phyloP scores from a whole-genome alignment of 2,888 invertebrate species.

The Aleiodes alternator region DNA sequence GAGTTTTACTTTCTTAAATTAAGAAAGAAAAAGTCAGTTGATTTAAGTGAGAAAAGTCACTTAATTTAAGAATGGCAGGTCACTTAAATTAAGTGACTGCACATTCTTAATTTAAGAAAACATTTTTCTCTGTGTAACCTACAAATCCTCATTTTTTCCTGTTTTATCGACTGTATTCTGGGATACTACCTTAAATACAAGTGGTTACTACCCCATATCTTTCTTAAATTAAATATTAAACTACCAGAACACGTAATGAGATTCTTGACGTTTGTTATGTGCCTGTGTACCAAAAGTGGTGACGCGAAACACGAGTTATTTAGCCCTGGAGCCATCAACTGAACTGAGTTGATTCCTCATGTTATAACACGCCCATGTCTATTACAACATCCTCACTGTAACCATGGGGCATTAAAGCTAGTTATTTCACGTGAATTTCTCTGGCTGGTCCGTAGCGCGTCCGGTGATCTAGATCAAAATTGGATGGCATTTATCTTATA shows the following conservation, averaged over 20 bases:
- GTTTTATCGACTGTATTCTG: too few species aligned
- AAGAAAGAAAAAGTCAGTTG: too few species aligned
- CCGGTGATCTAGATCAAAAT: background rate
- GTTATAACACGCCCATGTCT: conserved; percentile 27
- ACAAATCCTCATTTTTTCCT: too few species aligned
- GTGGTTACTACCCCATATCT: conserved; percentile 30
- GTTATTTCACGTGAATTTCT: conserved; percentile 21
- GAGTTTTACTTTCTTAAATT: too few species aligned
- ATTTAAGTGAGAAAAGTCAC: too few species aligned
- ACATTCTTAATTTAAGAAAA: too few species aligned
- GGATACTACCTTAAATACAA: conserved; percentile 1
- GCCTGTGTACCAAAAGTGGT: conserved; percentile 16
- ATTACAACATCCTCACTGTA: conserved; percentile 15
- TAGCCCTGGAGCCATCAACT: conserved; percentile 1
- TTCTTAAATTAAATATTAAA: conserved; percentile 35
- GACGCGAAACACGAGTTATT: conserved; percentile 32
- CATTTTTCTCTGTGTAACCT: too few species aligned
- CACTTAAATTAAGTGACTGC: too few species aligned
- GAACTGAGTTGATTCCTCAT: conserved; percentile 3
- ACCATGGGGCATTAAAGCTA: conserved; percentile 19
- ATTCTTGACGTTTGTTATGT: conserved; percentile 11
- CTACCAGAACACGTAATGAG: background rate
- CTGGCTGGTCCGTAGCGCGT: background rate
- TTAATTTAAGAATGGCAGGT: too few species aligned
- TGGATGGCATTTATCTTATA: background rate